These are phyloP conservation scores for Danio tinwini DNA, from an alignment of 2,797 vertebrate species.

Conservation along the genomic window DNA sequence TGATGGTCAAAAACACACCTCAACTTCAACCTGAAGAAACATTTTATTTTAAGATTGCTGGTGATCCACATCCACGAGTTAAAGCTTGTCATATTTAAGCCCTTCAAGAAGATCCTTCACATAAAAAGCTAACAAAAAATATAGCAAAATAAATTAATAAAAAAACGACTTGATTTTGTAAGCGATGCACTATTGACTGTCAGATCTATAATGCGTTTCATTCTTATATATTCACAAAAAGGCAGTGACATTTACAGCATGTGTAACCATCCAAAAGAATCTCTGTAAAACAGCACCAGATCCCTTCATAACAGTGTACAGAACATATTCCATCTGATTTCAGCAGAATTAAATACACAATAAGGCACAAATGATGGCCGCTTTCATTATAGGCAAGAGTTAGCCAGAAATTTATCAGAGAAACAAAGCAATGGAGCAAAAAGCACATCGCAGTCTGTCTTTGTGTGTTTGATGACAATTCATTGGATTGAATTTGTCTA, in stretches of 20 bases:
- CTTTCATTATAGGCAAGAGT: not conserved
- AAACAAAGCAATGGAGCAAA: not conserved
- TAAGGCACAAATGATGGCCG: slow-evolving; percentile 1
- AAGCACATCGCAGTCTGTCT: not conserved
- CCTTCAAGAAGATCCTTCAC: not conserved
- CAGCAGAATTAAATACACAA: not conserved
- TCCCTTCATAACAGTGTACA: not conserved
- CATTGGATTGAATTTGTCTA: not conserved
- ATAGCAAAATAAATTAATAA: not conserved
- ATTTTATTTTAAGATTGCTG: slow-evolving; percentile 29
- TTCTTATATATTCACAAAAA: not conserved
- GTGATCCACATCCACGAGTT: not conserved
- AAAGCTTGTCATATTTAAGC: not conserved
- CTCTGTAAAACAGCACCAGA: not conserved
- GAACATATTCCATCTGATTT: not conserved
- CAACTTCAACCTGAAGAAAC: not conserved
- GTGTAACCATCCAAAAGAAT: not conserved
- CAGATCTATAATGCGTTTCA: not conserved
- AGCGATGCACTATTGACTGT: not conserved
- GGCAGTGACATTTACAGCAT: not conserved
- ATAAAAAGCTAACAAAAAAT: not conserved
- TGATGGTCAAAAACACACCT: not conserved
- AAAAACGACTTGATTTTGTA: not conserved
- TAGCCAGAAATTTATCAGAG: not conserved
- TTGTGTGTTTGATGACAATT: not conserved